phyloP scores from a whole-genome alignment of 2,888 invertebrate genomes.

The Eristalis tenax region DNA sequence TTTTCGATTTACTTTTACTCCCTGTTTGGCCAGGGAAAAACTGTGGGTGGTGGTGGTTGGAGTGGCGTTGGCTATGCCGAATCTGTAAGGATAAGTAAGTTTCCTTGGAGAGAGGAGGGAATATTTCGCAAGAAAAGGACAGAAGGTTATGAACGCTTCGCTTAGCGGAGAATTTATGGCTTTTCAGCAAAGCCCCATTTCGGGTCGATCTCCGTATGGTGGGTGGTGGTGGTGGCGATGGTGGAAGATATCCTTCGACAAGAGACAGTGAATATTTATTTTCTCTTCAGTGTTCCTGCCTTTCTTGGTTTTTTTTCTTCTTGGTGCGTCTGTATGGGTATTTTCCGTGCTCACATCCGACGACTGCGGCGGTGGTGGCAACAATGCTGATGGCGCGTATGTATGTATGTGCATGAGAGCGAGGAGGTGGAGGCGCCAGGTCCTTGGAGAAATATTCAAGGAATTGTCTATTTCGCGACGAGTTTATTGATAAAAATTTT shows the following conservation, averaged over 20 bases:
- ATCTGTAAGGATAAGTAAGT: conserved; percentile 66
- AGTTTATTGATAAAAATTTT: conserved; percentile 70
- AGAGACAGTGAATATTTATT: conserved; percentile 70
- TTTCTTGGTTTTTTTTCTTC: conserved; percentile 2
- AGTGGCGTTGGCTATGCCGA: conserved; percentile 10
- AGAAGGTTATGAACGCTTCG: conserved; percentile 72
- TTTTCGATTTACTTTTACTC: conserved; percentile 70
- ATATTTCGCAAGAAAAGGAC: conserved; percentile 65
- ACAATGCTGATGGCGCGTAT: neutral
- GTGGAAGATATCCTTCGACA: conserved; percentile 67
- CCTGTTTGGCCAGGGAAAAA: conserved; percentile 54
- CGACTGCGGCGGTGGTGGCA: conserved; percentile 14
- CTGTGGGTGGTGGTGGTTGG: conserved; percentile 13
- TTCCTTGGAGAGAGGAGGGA: conserved; percentile 39
- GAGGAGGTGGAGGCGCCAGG: conserved; percentile 31
- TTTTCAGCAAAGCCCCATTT: conserved; percentile 69
- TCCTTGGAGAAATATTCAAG: conserved; percentile 67
- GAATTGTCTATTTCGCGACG: conserved; percentile 68
- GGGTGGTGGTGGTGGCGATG: conserved; percentile 46
- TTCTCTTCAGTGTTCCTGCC: conserved; percentile 18
- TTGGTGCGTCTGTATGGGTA: neutral
- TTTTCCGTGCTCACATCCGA: conserved; percentile 1
- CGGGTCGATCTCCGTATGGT: conserved; percentile 45
- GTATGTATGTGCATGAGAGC: conserved; percentile 25
- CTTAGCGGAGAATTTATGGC: conserved; percentile 72